Evolutionary conservation across 1,140 invertebrate genomes (phyloP).

Genomic region (Camponotus pennsylvanicus): DNA sequence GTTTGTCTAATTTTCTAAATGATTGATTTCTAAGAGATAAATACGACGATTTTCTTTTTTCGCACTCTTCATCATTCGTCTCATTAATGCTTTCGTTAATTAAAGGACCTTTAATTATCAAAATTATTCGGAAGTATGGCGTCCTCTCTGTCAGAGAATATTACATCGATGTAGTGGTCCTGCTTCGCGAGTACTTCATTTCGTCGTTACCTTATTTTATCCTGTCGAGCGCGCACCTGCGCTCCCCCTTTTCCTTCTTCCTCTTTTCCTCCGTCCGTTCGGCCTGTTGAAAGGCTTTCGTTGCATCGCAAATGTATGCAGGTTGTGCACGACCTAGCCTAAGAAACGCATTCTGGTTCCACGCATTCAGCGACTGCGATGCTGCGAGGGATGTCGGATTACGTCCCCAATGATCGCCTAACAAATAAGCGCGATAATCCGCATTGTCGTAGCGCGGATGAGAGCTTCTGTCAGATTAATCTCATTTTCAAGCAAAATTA

Average conservation of each 20-base stretch:
- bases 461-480: neutral
- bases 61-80: conserved; percentile 12
- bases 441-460: neutral
- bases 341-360: conserved; percentile 62
- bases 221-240: conserved; percentile 59
- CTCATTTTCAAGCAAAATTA: neutral
- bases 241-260: conserved; percentile 11
- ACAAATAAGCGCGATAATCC: conserved; percentile 34
- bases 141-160: conserved; percentile 44
- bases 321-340: conserved; percentile 63
- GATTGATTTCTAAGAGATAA: neutral
- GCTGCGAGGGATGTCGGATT: conserved; percentile 37
- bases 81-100: conserved; percentile 37
- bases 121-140: conserved; percentile 20
- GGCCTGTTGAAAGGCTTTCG: conserved; percentile 37
- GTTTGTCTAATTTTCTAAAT: conserved; percentile 18
- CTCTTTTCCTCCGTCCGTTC: neutral
- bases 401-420: neutral
- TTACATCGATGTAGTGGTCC: conserved; percentile 41
- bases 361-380: conserved; percentile 12
- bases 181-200: conserved; percentile 50
- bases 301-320: conserved; percentile 65
- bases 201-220: conserved; percentile 60
- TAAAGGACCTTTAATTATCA: neutral
- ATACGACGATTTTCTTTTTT: conserved; percentile 5